Conservation (phyloP, 2,888 invertebrate species). For the Andrena camellia region DNA sequence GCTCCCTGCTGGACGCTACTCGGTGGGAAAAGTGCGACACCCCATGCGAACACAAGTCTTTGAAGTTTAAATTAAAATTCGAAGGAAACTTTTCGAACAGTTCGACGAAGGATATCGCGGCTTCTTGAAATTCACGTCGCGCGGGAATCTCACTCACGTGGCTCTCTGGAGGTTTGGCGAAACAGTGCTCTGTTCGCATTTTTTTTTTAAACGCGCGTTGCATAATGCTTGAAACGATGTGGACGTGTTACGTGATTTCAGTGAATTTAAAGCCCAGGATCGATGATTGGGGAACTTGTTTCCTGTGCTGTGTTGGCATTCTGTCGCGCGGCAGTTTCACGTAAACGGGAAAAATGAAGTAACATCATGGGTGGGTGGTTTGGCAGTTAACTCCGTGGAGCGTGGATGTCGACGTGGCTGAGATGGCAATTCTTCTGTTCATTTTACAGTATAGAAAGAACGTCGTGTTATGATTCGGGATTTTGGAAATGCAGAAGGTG, state of each 20-base stretch:
- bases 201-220: not conserved
- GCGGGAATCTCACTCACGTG: not conserved
- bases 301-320: conserved; percentile 2
- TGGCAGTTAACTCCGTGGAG: not conserved
- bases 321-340: not conserved
- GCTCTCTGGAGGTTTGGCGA: not conserved
- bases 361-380: not conserved
- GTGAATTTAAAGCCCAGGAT: conserved; percentile 30
- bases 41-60: too few species aligned
- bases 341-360: not conserved
- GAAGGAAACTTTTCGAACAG: too few species aligned
- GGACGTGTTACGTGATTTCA: conserved; percentile 37
- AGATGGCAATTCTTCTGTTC: too few species aligned
- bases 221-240: conserved; percentile 9
- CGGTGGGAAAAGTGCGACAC: too few species aligned
- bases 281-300: conserved; percentile 22
- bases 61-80: too few species aligned
- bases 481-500: too few species aligned
- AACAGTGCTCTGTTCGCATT: not conserved
- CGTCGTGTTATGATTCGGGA: too few species aligned
- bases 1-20: too few species aligned
- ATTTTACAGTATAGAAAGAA: too few species aligned
- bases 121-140: not conserved
- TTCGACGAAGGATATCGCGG: not conserved
- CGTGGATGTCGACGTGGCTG: too few species aligned